These are phyloP conservation scores for Sesamia inferens DNA, from an alignment of 2,888 invertebrate species.

Conservation along the genomic window DNA sequence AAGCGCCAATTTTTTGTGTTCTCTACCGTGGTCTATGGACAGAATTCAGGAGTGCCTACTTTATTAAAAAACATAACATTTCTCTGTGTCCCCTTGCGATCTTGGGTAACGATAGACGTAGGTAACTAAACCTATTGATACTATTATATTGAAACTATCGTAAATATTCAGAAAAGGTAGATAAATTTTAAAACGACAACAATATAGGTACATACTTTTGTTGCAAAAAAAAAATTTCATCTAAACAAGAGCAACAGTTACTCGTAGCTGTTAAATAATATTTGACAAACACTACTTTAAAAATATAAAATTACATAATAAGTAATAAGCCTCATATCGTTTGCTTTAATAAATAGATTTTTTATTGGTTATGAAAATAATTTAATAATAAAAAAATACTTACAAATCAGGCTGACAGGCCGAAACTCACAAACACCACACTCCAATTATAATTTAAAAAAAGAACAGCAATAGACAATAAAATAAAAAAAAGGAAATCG, in stretches of 20 bases:
- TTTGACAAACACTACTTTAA: no score
- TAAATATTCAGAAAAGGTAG: no score
- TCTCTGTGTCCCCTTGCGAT: not conserved
- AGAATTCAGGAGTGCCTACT: not conserved
- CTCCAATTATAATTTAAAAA: not conserved
- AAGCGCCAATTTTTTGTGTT: slow-evolving; percentile 13
- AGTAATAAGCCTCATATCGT: not conserved
- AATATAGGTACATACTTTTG: not conserved
- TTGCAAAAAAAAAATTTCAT: not conserved
- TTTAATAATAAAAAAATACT: slow-evolving; percentile 13
- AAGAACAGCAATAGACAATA: not conserved
- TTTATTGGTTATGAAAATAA: not conserved
- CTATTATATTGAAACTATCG: not conserved
- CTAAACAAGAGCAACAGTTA: slow-evolving; percentile 42
- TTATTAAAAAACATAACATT: not conserved
- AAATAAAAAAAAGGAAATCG: slow-evolving; percentile 29
- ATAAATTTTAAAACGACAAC: not conserved
- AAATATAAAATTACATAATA: not conserved
- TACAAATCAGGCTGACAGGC: slow-evolving; percentile 18
- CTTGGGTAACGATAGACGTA: slow-evolving; percentile 3
- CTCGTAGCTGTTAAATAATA: no score
- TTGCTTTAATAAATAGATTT: not conserved
- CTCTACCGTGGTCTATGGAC: slow-evolving; percentile 26
- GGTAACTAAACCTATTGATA: not conserved
- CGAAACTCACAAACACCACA: slow-evolving; percentile 13